Conservation (phyloP, 2,888 invertebrate genomes). For the Eupithecia pulchellata region DNA sequence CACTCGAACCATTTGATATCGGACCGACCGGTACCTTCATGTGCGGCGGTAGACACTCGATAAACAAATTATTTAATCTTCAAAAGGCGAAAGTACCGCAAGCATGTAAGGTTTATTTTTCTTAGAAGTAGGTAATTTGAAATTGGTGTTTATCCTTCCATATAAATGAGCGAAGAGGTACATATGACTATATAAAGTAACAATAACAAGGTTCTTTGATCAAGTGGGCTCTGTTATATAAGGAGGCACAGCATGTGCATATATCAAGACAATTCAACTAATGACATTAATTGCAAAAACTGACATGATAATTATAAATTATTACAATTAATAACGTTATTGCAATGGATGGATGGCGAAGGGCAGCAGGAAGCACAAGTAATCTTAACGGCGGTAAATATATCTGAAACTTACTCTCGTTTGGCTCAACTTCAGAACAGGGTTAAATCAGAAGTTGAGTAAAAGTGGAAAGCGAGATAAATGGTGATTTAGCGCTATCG, state of each 20-base stretch:
- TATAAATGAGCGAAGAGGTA: background rate
- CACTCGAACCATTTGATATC: constrained; percentile 14
- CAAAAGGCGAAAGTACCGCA: background rate
- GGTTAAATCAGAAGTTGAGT: constrained; percentile 27
- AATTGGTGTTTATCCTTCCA: background rate
- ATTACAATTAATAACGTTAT: too few species aligned
- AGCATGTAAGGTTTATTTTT: background rate
- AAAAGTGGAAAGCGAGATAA: constrained; percentile 29
- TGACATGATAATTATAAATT: too few species aligned
- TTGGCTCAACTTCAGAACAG: constrained; percentile 1
- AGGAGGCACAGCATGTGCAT: too few species aligned
- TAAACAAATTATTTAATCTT: background rate
- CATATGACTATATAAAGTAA: too few species aligned
- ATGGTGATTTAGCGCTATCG: constrained; percentile 29
- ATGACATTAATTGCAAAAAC: too few species aligned
- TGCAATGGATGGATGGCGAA: too few species aligned
- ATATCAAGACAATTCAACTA: too few species aligned
- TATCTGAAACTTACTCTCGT: background rate
- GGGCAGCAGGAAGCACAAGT: background rate
- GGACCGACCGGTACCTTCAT: background rate
- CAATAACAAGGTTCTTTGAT: too few species aligned
- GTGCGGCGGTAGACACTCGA: background rate
- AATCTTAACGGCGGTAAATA: background rate
- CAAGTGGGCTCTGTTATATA: too few species aligned
- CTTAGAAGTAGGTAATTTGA: background rate